A percentile compares a stretch with the other conserved stretches of the same genome.
Evolutionary conservation across 2,888 invertebrate genomes (phyloP).

Genomic region (Xanthia togata): DNA sequence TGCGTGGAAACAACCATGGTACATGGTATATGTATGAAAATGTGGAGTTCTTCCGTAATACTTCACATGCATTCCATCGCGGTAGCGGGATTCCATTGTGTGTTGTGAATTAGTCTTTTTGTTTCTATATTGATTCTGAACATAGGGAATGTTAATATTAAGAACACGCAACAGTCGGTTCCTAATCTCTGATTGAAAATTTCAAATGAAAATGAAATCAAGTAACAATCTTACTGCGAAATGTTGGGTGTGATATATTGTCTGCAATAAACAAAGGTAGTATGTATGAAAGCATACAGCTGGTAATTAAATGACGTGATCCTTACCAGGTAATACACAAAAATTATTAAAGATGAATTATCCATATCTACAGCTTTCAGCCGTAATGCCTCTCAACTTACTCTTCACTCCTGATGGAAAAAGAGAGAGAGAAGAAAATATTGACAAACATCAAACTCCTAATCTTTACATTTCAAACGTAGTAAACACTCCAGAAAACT

Average conservation of each 20-base stretch:
- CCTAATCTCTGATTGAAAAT: not conserved
- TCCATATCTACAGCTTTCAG: not conserved
- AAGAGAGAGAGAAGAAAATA: not conserved
- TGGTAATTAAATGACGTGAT: not conserved
- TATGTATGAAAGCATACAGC: not conserved
- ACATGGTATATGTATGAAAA: constrained; percentile 44
- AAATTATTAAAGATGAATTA: not conserved
- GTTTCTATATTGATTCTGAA: constrained; percentile 39
- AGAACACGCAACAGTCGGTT: constrained; percentile 19
- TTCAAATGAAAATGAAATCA: constrained; percentile 8
- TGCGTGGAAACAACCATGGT: constrained; percentile 57
- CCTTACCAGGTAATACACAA: not conserved
- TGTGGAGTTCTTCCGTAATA: constrained; percentile 56
- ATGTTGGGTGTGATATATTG: not conserved
- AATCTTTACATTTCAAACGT: constrained; percentile 27
- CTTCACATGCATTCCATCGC: constrained; percentile 59
- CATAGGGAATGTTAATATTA: constrained; percentile 38
- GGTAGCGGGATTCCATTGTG: constrained; percentile 53
- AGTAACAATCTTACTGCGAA: not conserved
- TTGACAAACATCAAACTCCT: constrained; percentile 15
- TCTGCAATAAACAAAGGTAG: not conserved
- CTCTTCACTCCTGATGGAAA: not conserved
- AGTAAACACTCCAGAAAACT: constrained; percentile 40
- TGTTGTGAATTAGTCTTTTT: constrained; percentile 43
- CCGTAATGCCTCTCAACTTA: not conserved